Evolutionary conservation across 2,113 vertebrate genomes (phyloP).

Genomic region (Pyxicephalus adspersus): DNA sequence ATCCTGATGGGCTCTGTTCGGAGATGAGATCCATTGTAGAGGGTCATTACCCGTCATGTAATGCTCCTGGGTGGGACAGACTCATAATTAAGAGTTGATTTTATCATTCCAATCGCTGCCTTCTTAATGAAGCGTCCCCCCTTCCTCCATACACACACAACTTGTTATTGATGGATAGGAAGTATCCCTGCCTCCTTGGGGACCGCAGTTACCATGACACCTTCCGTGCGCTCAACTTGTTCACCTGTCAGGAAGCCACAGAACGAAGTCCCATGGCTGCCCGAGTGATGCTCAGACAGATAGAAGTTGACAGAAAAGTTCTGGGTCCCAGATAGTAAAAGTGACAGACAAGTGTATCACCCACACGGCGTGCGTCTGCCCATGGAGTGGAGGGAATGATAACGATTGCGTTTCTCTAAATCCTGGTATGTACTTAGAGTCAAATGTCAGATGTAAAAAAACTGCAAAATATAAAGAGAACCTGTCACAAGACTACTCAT

Average conservation of each 20-base stretch:
- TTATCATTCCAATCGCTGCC: constrained; percentile 42
- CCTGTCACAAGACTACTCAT: background rate
- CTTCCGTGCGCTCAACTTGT: background rate
- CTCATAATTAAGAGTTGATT: constrained; percentile 29
- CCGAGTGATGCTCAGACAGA: background rate
- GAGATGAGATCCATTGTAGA: constrained; percentile 25
- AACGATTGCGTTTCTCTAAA: background rate
- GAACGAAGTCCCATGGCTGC: background rate
- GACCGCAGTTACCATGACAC: constrained; percentile 11
- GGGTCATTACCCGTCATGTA: constrained; percentile 44
- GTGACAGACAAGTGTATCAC: constrained; percentile 16
- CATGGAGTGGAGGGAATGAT: background rate
- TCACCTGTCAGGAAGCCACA: background rate
- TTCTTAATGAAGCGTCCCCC: constrained; percentile 43
- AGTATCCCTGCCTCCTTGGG: background rate
- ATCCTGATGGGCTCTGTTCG: constrained; percentile 11
- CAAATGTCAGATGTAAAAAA: background rate
- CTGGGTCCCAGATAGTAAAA: background rate
- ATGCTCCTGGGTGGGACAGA: constrained; percentile 19
- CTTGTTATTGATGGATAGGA: background rate
- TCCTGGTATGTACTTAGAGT: background rate
- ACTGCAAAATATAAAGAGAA: background rate
- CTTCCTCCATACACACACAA: background rate
- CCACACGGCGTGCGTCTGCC: background rate
- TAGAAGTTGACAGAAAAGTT: constrained; percentile 7